phyloP scores from a whole-genome alignment of 92 coral and sea anemone genomes.

The Epizoanthus scotinus region DNA sequence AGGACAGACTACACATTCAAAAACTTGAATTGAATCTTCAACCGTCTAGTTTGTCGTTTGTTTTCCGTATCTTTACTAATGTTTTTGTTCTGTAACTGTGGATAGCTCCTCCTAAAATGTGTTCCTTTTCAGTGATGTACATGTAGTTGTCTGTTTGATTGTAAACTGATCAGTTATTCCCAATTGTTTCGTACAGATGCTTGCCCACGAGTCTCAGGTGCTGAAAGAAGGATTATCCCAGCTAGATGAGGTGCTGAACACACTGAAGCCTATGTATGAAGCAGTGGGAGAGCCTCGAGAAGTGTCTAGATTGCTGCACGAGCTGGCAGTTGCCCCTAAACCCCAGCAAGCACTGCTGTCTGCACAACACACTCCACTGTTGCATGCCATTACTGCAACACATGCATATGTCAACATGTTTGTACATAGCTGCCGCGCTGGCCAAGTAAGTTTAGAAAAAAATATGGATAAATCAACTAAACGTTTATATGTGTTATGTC shows the following conservation, averaged over 20 bases:
- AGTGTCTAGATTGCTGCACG: constrained; percentile 74
- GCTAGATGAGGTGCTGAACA: constrained; percentile 66
- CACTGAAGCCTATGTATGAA: constrained; percentile 63
- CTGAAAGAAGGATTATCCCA: constrained; percentile 83
- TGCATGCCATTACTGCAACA: constrained; percentile 84
- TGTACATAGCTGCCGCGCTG: constrained; percentile 85
- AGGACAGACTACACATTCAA: too few species aligned
- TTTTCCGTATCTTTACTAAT: too few species aligned
- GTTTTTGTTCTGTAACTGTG: too few species aligned
- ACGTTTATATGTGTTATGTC: too few species aligned
- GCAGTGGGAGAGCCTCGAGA: constrained; percentile 65
- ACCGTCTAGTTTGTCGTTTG: too few species aligned
- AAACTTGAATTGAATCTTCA: too few species aligned
- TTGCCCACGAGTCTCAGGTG: constrained; percentile 94
- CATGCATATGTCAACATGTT: constrained; percentile 97
- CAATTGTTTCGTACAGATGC: constrained; percentile 55
- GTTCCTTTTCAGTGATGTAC: too few species aligned
- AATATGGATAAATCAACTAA: too few species aligned
- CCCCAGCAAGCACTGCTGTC: constrained; percentile 85
- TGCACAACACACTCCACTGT: constrained; percentile 84
- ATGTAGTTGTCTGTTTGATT: too few species aligned
- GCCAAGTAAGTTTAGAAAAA: constrained; percentile 66
- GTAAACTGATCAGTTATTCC: too few species aligned
- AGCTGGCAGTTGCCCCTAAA: constrained; percentile 76
- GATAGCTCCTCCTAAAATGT: too few species aligned